A percentile compares a stretch with the other conserved stretches of the same genome.
phyloP scores from a whole-genome alignment of 1,140 invertebrate genomes.

The Calephelis virginiensis region DNA sequence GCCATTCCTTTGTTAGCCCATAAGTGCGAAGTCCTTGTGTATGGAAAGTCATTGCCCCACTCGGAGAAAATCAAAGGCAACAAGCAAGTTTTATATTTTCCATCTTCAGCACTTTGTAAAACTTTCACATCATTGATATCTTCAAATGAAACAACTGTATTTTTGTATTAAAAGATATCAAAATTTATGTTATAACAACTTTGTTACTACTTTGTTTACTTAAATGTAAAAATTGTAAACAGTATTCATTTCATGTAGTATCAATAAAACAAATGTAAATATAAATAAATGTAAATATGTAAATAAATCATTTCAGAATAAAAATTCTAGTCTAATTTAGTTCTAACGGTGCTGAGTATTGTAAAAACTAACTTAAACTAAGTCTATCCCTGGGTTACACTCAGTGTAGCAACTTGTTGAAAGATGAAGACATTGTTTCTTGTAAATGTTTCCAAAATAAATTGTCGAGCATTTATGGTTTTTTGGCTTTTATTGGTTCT shows the following conservation, averaged over 20 bases:
- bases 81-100: too few relatives aligned
- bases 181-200: not conserved
- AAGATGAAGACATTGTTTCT: slow-evolving; percentile 52
- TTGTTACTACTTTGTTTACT: too few relatives aligned
- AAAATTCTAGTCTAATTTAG: slow-evolving; percentile 76
- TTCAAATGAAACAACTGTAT: too few relatives aligned
- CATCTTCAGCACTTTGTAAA: too few relatives aligned
- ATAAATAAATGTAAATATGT: slow-evolving; percentile 67
- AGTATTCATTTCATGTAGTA: not conserved
- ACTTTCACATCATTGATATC: too few relatives aligned
- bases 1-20: too few relatives aligned
- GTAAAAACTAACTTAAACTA: slow-evolving; percentile 49
- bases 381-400: slow-evolving; percentile 8
- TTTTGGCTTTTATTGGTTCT: slow-evolving; percentile 48
- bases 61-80: too few relatives aligned
- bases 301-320: slow-evolving; percentile 56
- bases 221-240: slow-evolving; percentile 15
- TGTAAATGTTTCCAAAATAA: slow-evolving; percentile 76
- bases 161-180: too few relatives aligned
- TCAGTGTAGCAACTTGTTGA: slow-evolving; percentile 37
- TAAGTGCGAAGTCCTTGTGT: too few relatives aligned
- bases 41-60: too few relatives aligned
- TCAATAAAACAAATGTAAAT: slow-evolving; percentile 42
- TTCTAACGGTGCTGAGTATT: slow-evolving; percentile 74
- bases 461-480: slow-evolving; percentile 72